Evolutionary conservation across 1,140 invertebrate species (phyloP).

Genomic region (Papilio dardanus): DNA sequence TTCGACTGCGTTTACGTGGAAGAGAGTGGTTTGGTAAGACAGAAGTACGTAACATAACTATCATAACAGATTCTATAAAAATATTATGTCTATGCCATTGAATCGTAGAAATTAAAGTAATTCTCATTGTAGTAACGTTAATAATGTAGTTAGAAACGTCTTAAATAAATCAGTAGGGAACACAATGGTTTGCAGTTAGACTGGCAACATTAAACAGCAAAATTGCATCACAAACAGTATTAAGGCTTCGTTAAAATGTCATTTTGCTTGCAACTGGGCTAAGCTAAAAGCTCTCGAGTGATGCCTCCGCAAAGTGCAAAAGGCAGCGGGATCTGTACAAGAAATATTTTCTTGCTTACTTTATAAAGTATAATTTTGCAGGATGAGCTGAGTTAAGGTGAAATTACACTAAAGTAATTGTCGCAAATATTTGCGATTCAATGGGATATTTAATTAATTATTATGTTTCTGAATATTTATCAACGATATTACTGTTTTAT

Average conservation of each 20-base stretch:
- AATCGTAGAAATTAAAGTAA: neutral
- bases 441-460: neutral
- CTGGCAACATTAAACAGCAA: slow-evolving; percentile 26
- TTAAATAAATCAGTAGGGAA: neutral
- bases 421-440: neutral
- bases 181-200: neutral
- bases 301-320: slow-evolving; percentile 36
- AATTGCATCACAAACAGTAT: slow-evolving; percentile 38
- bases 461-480: neutral
- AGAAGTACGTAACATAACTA: too few relatives aligned
- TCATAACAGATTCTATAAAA: neutral
- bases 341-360: slow-evolving; percentile 37
- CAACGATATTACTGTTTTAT: neutral
- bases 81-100: neutral
- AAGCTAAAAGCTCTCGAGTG: slow-evolving; percentile 35
- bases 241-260: slow-evolving; percentile 38
- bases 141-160: neutral
- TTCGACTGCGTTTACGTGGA: too few relatives aligned
- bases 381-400: slow-evolving; percentile 29
- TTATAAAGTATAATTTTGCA: slow-evolving; percentile 38
- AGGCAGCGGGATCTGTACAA: slow-evolving; percentile 26
- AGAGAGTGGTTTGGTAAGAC: too few relatives aligned
- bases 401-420: neutral
- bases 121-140: neutral
- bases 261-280: slow-evolving; percentile 38